phyloP scores from a whole-genome alignment of 2,113 vertebrate species.

The Antennarius striatus region DNA sequence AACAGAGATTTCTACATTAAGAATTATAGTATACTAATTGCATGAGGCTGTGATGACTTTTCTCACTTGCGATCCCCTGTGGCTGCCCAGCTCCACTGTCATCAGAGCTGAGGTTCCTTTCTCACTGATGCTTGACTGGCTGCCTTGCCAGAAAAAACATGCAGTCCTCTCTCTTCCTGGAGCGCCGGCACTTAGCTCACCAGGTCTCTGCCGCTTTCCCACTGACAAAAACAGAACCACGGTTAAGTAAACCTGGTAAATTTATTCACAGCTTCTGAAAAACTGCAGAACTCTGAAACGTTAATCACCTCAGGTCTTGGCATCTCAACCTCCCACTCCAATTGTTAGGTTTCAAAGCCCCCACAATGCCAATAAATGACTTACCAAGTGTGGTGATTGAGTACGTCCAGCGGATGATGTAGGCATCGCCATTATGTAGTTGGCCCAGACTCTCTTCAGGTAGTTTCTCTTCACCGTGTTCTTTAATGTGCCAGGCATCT shows the following conservation, averaged over 20 bases:
- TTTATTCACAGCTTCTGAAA: neutral
- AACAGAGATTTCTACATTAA: no score
- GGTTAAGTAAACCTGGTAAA: neutral
- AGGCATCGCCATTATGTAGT: constrained; percentile 79
- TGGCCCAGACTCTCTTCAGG: constrained; percentile 76
- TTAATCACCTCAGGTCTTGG: no score
- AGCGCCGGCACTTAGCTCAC: constrained; percentile 73
- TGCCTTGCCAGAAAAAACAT: constrained; percentile 85
- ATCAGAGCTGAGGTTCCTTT: constrained; percentile 83
- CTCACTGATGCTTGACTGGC: constrained; percentile 77
- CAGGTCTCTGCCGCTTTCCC: constrained; percentile 79
- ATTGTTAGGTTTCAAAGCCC: neutral
- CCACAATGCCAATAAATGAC: constrained; percentile 10
- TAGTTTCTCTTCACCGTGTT: constrained; percentile 79
- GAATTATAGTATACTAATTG: no score
- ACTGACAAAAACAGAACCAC: constrained; percentile 57
- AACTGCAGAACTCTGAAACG: no score
- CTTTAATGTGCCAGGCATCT: constrained; percentile 81
- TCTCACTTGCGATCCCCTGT: constrained; percentile 74
- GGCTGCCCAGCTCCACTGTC: constrained; percentile 83
- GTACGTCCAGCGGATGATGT: constrained; percentile 84
- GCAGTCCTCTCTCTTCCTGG: constrained; percentile 78
- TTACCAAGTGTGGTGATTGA: constrained; percentile 80
- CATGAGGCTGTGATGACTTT: neutral
- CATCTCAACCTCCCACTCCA: neutral